Evolutionary conservation across 2,888 invertebrate species (phyloP).

Genomic region (Erebia ligea): DNA sequence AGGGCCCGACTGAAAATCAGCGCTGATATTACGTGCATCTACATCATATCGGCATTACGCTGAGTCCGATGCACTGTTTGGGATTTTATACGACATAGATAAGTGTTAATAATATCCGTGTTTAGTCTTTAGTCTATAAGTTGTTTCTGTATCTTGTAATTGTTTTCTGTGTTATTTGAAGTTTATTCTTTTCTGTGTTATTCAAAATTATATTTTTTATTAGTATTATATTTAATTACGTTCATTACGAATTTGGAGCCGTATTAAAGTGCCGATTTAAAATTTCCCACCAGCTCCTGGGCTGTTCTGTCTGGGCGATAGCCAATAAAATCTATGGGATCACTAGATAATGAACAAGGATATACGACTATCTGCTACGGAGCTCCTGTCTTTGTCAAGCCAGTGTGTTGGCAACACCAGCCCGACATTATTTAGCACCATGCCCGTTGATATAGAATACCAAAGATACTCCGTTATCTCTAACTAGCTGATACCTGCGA

Average conservation of each 20-base stretch:
- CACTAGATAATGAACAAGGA: slow-evolving; percentile 69
- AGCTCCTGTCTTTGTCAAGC: slow-evolving; percentile 54
- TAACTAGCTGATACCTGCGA: not conserved
- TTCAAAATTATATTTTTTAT: no score
- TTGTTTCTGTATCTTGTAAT: no score
- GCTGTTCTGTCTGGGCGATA: slow-evolving; percentile 42
- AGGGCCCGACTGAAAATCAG: no score
- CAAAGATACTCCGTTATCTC: not conserved
- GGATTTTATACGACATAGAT: no score
- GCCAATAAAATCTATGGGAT: slow-evolving; percentile 60
- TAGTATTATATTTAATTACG: no score
- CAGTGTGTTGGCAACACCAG: slow-evolving; percentile 57
- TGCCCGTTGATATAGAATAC: slow-evolving; percentile 10
- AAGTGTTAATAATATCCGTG: no score
- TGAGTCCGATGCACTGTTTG: no score
- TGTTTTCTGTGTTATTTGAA: no score
- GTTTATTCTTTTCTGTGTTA: no score
- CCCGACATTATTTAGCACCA: slow-evolving; percentile 75
- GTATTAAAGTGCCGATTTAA: not conserved
- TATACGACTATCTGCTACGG: slow-evolving; percentile 52
- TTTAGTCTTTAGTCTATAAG: no score
- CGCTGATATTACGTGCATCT: no score
- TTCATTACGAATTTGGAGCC: not conserved
- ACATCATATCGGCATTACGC: no score
- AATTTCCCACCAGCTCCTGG: slow-evolving; percentile 6